A percentile compares a stretch with the other conserved stretches of the same genome.
Evolutionary conservation across 2,797 vertebrate genomes (phyloP).

Genomic region (Manis pentadactyla): DNA sequence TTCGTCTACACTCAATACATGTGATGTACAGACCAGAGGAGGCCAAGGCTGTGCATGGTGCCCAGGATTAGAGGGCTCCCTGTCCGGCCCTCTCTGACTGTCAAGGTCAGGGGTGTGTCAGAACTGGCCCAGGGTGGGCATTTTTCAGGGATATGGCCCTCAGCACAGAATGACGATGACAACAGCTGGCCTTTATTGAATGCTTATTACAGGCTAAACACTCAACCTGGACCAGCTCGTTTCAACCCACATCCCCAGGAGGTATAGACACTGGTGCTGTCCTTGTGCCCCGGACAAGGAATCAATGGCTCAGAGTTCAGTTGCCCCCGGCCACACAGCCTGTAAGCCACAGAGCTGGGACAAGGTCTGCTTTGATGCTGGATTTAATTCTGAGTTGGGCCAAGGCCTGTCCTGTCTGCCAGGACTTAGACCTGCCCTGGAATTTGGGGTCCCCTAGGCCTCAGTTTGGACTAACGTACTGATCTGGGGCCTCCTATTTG

Average conservation of each 20-base stretch:
- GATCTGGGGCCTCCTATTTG: too few relatives aligned
- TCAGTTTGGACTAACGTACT: not conserved
- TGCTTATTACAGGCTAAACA: not conserved
- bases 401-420: too few relatives aligned
- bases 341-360: not conserved
- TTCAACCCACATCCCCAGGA: not conserved
- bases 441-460: not conserved
- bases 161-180: not conserved
- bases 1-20: accelerated
- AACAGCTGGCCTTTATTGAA: not conserved
- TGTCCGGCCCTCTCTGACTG: not conserved
- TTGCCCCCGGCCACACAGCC: conserved; percentile 3
- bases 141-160: not conserved
- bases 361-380: not conserved
- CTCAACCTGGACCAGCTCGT: too few relatives aligned
- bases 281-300: not conserved
- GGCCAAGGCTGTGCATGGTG: not conserved
- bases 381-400: not conserved
- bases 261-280: accelerated
- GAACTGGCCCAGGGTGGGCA: not conserved
- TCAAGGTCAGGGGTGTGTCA: not conserved
- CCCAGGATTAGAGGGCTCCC: not conserved
- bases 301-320: not conserved
- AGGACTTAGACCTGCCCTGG: not conserved
- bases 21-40: not conserved